Base-by-base conservation (phyloP, 2,113 vertebrate genomes). In the Ophthalmolycus amberensis region DNA sequence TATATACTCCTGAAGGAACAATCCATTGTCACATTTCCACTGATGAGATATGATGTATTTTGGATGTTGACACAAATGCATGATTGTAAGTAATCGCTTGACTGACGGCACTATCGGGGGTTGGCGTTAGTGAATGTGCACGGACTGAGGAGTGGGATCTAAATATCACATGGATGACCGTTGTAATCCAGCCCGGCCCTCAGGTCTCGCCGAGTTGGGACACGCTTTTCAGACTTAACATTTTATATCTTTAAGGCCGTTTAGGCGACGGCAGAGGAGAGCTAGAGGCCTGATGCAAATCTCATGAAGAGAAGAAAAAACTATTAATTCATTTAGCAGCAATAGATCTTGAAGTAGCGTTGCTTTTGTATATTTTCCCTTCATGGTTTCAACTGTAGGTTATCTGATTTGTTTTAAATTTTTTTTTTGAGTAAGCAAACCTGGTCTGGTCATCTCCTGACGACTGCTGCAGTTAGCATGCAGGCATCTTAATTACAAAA, bases 401-500 rank as follows among this genome's bases (percentile, higher is more conserved):
- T 69, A 15, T 81, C 37, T 15, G 32, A 71, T 80, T 68, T 67
- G 27, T 44, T 81, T 68, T 3, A 0, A 25, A 25, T 25, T 29
- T 2, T 69, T 67, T 38, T 62, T 76, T 40, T 34, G n/a, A 73
- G 32, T 84, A 68, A 93, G 89, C 90, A 84, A 90, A 93, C 76
- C 80, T 70, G 72, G 71, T 91, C 77, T 70, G 72, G 71, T 91
- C 77, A 88, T 92, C 92, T 92, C 94, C 92, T 91, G 92, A 94
- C 92, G 88, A 88, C 84, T 90, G 90, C 90, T 94, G 92, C 89
- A 88, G 84, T 89, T 84, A 85, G 71, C 86, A 91, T 93, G 91
- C 80, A 50, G 88, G 81, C 86, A 77, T 78, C 88, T 80, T 72
- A 71, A 50, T 64, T 14, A n/a, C 34, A 25, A 44, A 76, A 80